These are phyloP conservation scores for Ranitomeya variabilis DNA, from an alignment of 2,113 vertebrate genomes.

Conservation along the genomic window DNA sequence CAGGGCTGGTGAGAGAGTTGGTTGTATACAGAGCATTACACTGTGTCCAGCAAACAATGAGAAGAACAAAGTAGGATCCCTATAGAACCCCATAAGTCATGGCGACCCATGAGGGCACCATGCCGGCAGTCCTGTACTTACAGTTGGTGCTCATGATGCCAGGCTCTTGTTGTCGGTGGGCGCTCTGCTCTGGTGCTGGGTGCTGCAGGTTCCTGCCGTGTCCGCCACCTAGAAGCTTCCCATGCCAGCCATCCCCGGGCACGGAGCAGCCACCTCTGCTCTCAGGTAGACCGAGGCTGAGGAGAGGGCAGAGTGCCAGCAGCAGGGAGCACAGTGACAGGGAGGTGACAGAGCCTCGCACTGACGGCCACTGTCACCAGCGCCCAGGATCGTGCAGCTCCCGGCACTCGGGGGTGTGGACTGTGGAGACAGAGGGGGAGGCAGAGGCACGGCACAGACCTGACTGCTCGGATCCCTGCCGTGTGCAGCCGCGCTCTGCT, in stretches of 20 bases:
- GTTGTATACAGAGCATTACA: neutral
- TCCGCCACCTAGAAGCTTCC: slow-evolving; percentile 24
- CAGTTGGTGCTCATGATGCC: slow-evolving; percentile 52
- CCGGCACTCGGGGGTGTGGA: slow-evolving; percentile 53
- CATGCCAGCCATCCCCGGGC: slow-evolving; percentile 33
- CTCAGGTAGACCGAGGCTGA: slow-evolving; percentile 37
- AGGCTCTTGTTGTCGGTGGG: slow-evolving; percentile 1
- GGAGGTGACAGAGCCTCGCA: slow-evolving; percentile 25
- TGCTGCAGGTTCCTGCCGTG: neutral
- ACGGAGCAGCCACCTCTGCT: slow-evolving; percentile 23
- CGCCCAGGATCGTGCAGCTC: neutral
- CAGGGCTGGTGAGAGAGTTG: neutral
- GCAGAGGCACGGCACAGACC: neutral
- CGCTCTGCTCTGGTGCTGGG: neutral
- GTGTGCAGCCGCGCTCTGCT: neutral
- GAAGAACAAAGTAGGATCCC: neutral
- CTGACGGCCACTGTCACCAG: slow-evolving; percentile 28
- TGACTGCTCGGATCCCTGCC: slow-evolving; percentile 33
- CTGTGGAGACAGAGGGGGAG: slow-evolving; percentile 24
- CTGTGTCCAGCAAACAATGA: neutral
- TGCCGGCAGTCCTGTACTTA: slow-evolving; percentile 29
- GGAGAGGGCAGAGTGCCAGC: neutral
- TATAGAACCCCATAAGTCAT: neutral
- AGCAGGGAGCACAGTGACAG: neutral
- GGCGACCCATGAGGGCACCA: too few relatives aligned